Evolutionary conservation across 2,797 vertebrate genomes (phyloP).

Genomic region (Schizothorax lantsangensis): DNA sequence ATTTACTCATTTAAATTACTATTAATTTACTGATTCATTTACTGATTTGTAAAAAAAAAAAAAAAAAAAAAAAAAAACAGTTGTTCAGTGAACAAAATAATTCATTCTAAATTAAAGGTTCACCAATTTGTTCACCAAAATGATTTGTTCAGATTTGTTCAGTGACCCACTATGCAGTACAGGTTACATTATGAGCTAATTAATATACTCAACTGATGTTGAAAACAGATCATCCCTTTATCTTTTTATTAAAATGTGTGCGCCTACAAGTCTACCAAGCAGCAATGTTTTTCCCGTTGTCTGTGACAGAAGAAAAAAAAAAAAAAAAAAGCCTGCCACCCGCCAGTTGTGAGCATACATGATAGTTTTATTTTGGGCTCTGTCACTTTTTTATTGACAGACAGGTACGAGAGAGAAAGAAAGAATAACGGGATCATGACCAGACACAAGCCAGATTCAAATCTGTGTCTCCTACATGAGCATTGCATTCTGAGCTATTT

Average conservation of each 20-base stretch:
- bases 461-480: neutral
- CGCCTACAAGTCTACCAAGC: neutral
- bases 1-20: neutral
- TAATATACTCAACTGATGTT: neutral
- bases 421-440: neutral
- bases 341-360: neutral
- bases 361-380: neutral
- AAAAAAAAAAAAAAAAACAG: neutral
- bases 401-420: neutral
- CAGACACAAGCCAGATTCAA: neutral
- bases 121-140: neutral
- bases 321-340: too few relatives aligned
- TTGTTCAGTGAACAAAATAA: too few relatives aligned
- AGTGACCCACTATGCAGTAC: neutral
- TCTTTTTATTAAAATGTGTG: neutral
- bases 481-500: neutral
- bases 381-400: slow-evolving; percentile 13
- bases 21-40: neutral
- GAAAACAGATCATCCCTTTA: neutral
- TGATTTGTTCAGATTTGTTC: neutral
- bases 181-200: neutral
- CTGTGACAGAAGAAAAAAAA: neutral
- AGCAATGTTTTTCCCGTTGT: neutral
- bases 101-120: too few relatives aligned
- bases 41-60: neutral